Evolutionary conservation across 2,797 vertebrate genomes (phyloP).

Genomic region (Tauraco hartlaubi): DNA sequence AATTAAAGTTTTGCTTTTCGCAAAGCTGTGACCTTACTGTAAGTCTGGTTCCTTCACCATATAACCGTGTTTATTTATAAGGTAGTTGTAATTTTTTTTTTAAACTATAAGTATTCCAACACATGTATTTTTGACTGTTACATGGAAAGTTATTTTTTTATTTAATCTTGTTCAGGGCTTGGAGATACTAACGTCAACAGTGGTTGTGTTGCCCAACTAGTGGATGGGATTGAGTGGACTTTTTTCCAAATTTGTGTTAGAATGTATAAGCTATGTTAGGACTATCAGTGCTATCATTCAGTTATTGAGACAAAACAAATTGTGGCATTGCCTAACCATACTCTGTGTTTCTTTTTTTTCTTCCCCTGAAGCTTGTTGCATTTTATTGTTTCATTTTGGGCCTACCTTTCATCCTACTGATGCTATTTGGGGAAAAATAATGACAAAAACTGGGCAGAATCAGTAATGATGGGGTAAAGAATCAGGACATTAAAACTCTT

Average conservation of each 20-base stretch:
- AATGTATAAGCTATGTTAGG: not conserved
- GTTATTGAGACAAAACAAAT: not conserved
- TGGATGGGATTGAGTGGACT: not conserved
- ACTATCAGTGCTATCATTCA: not conserved
- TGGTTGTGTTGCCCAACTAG: not conserved
- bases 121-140: not conserved
- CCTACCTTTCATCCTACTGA: not conserved
- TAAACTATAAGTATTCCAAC: not conserved
- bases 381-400: not conserved
- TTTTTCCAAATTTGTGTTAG: not conserved
- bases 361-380: not conserved
- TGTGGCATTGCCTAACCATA: not conserved
- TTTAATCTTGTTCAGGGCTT: not conserved
- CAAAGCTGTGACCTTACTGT: not conserved
- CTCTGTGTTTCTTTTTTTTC: not conserved
- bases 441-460: not conserved
- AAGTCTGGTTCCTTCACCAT: not conserved
- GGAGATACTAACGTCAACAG: not conserved
- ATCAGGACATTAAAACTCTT: not conserved
- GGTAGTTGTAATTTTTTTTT: not conserved
- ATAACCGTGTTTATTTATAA: not conserved
- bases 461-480: not conserved
- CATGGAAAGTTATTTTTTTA: not conserved
- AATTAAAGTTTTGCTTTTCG: not conserved
- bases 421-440: not conserved